Percentiles rank a stretch among this genome's conserved stretches.
phyloP scores from a whole-genome alignment of 2,797 vertebrate species.

The Cuculus canorus region DNA sequence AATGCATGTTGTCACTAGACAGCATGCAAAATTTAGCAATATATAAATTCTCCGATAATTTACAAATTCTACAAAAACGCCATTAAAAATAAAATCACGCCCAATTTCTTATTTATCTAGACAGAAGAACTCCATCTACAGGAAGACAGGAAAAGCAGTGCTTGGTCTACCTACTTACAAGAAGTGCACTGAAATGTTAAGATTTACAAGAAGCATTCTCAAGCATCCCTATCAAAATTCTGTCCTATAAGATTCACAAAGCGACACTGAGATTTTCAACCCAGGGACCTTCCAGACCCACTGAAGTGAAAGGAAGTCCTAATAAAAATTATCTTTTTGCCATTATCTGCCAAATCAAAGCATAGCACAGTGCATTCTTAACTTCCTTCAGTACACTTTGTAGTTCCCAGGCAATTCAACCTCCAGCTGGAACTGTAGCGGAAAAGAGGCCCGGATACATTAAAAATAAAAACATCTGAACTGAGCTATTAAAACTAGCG shows the following conservation, averaged over 20 bases:
- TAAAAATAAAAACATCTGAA: not conserved
- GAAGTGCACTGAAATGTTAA: not conserved
- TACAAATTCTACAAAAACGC: not conserved
- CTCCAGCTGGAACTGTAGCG: not conserved
- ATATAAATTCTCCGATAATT: not conserved
- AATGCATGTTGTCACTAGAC: not conserved
- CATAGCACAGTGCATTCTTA: not conserved
- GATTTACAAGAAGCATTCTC: not conserved
- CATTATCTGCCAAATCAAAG: not conserved
- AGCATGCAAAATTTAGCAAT: not conserved
- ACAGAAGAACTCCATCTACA: not conserved
- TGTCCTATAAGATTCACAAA: not conserved
- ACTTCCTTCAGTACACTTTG: not conserved
- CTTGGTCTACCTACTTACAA: not conserved
- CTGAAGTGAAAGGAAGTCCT: not conserved
- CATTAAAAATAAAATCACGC: not conserved
- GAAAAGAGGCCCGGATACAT: not conserved
- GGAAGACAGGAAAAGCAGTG: not conserved
- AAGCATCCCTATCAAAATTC: not conserved
- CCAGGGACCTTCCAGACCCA: not conserved
- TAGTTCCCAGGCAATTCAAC: not conserved
- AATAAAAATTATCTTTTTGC: not conserved
- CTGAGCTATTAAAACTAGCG: not conserved
- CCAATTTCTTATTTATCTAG: not conserved
- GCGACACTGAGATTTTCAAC: fast-evolving